phyloP scores from a whole-genome alignment of 1,140 invertebrate species.

The Colletes gigas region DNA sequence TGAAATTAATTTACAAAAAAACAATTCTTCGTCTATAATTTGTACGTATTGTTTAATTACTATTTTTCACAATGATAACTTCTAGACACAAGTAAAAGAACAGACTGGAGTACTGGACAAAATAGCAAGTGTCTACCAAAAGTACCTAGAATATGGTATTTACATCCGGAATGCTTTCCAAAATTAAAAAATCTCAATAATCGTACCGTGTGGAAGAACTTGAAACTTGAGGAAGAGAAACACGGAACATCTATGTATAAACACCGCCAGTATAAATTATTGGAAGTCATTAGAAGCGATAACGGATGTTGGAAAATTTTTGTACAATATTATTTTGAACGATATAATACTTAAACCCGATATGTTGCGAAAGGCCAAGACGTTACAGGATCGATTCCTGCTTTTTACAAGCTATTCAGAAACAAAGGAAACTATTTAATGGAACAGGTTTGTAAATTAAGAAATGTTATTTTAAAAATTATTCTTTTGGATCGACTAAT shows the following conservation, averaged over 20 bases:
- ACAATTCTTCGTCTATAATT: too few species aligned
- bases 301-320: conserved; percentile 88
- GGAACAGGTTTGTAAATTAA: conserved; percentile 84
- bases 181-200: conserved; percentile 80
- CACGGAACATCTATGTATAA: conserved; percentile 83
- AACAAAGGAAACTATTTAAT: conserved; percentile 84
- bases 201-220: conserved; percentile 88
- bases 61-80: conserved; percentile 3
- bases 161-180: conserved; percentile 66
- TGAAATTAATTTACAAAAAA: too few species aligned
- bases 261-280: conserved; percentile 84
- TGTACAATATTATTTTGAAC: conserved; percentile 93
- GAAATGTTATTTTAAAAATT: conserved; percentile 26
- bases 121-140: conserved; percentile 84
- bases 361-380: conserved; percentile 3
- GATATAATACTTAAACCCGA: conserved; percentile 86
- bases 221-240: conserved; percentile 81
- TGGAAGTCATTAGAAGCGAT: conserved; percentile 84
- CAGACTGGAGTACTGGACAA: conserved; percentile 86
- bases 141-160: conserved; percentile 88
- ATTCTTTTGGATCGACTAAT: conserved; percentile 3
- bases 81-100: conserved; percentile 85
- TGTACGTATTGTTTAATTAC: conserved; percentile 62
- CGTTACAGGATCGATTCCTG: conserved; percentile 80
- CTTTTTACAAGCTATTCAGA: conserved; percentile 91